Conservation (phyloP, 2,888 invertebrate species). For the Iphiclides podalirius region DNA sequence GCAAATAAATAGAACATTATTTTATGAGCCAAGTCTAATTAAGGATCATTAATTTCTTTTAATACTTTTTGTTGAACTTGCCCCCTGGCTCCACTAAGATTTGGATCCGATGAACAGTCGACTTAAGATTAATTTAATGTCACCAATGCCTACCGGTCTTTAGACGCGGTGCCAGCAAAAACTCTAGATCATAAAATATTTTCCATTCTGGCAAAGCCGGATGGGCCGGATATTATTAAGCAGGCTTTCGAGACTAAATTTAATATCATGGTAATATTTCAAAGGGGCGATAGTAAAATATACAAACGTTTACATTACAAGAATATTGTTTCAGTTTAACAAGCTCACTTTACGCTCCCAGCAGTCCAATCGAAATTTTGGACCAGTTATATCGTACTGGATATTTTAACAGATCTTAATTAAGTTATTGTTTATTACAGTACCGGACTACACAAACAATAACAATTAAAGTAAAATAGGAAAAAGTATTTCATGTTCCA, state of each 20-base stretch:
- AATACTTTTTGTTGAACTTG: background rate
- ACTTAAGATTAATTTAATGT: slow-evolving; percentile 3
- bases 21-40: background rate
- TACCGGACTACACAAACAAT: too few relatives aligned
- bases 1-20: background rate
- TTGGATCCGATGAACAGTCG: slow-evolving; percentile 1
- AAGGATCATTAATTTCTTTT: background rate
- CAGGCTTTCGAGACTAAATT: slow-evolving; percentile 5
- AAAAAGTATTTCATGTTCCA: too few relatives aligned
- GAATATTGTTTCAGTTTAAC: slow-evolving; percentile 4
- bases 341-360: background rate
- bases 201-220: background rate
- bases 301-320: slow-evolving; percentile 3
- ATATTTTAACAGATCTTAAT: too few relatives aligned
- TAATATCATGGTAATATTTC: slow-evolving; percentile 14
- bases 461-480: too few relatives aligned
- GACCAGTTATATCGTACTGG: background rate
- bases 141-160: background rate
- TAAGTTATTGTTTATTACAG: too few relatives aligned
- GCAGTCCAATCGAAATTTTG: background rate
- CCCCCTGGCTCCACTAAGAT: background rate
- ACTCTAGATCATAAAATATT: background rate
- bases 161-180: background rate
- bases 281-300: background rate
- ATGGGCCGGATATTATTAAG: slow-evolving; percentile 6